A percentile compares a stretch with the other conserved stretches of the same genome.
Evolutionary conservation across 2,888 invertebrate genomes (phyloP).

Genomic region (Hirtodrosophila alboralis): DNA sequence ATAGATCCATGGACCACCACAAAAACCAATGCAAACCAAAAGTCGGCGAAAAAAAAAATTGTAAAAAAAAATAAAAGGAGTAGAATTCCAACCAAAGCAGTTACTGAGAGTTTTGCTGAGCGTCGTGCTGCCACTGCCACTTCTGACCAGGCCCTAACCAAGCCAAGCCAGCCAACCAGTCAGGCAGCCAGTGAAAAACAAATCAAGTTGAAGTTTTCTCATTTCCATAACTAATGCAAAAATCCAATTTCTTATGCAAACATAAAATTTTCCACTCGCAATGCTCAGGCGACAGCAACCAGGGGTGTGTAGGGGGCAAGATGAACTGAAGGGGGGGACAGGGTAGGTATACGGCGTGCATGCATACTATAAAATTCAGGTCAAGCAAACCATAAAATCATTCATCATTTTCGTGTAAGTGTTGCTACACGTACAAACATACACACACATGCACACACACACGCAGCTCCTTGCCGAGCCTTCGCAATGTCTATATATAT

Average conservation of each 20-base stretch:
- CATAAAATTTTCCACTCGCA: conserved; percentile 81
- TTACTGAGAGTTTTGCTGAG: conserved; percentile 60
- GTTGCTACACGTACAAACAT: conserved; percentile 65
- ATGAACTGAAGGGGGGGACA: neutral
- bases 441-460: conserved; percentile 33
- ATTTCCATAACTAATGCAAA: conserved; percentile 84
- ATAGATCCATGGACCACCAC: conserved; percentile 39
- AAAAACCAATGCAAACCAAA: conserved; percentile 62
- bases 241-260: conserved; percentile 83
- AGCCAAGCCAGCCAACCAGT: conserved; percentile 16
- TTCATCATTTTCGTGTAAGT: conserved; percentile 82
- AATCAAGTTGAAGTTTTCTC: conserved; percentile 80
- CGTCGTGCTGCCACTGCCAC: conserved; percentile 52
- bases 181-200: conserved; percentile 66
- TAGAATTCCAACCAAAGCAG: conserved; percentile 57
- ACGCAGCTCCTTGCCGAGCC: conserved; percentile 61
- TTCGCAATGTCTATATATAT: conserved; percentile 35
- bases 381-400: conserved; percentile 83
- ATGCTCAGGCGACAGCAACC: conserved; percentile 63
- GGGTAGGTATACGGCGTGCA: conserved; percentile 47
- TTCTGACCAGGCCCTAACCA: conserved; percentile 59
- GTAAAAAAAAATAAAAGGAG: conserved; percentile 17
- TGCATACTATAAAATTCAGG: conserved; percentile 81
- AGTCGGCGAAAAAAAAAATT: conserved; percentile 28
- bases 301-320: neutral